A percentile compares a stretch with the other conserved stretches of the same genome.
Conservation (phyloP, 2,113 vertebrate genomes). For the Dunckerocampus dactyliophorus region DNA sequence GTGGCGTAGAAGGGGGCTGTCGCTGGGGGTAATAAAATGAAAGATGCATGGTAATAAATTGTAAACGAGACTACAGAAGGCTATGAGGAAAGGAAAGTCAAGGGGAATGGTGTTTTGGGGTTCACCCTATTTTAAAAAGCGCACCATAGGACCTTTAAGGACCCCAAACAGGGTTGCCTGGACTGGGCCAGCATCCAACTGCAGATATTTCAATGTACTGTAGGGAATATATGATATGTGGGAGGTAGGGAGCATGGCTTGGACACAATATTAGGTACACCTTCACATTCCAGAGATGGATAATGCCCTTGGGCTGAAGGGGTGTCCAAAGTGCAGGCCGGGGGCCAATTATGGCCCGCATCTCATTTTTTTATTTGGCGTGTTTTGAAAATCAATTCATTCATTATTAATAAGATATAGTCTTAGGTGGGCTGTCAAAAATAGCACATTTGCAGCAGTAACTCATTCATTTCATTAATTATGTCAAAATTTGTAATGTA, state of each 20-base stretch:
- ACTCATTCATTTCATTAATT: too few species aligned
- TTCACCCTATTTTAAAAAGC: conserved; percentile 46
- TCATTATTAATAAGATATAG: too few species aligned
- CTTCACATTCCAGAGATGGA: background rate
- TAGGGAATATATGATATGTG: too few species aligned
- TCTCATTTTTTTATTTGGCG: too few species aligned
- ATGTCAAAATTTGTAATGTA: too few species aligned
- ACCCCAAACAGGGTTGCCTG: conserved; percentile 27
- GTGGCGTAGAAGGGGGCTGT: background rate
- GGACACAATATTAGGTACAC: background rate
- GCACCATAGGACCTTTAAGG: conserved; percentile 26
- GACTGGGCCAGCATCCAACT: background rate
- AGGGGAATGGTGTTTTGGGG: conserved; percentile 21
- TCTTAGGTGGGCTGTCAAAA: too few species aligned
- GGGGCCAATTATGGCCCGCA: too few species aligned
- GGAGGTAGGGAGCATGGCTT: background rate
- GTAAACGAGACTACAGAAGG: background rate
- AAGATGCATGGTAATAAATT: conserved; percentile 6
- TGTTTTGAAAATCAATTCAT: too few species aligned
- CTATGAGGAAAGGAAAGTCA: conserved; percentile 8
- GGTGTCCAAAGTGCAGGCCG: too few species aligned
- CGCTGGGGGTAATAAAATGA: background rate
- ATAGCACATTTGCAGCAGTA: too few species aligned
- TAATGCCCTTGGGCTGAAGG: too few species aligned
- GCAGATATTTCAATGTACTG: background rate